Evolutionary conservation across 2,888 invertebrate genomes (phyloP).

Genomic region (Drepanosiphum platanoidis): DNA sequence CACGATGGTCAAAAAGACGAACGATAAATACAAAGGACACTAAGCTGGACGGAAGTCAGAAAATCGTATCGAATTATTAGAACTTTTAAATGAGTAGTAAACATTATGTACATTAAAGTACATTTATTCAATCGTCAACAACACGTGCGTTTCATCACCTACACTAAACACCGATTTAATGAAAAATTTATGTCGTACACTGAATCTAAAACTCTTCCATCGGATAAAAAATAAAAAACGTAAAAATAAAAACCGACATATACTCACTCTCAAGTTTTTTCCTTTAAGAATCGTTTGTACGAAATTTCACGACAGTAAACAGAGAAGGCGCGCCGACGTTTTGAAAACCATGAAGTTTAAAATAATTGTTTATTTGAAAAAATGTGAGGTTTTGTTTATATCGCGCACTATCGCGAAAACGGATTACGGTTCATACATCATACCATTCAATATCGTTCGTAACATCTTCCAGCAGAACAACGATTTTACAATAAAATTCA

Average conservation of each 20-base stretch:
- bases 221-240: too few relatives aligned
- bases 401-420: background rate
- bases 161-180: background rate
- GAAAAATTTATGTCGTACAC: too few relatives aligned
- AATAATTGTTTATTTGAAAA: background rate
- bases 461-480: background rate
- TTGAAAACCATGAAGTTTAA: background rate
- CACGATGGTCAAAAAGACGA: too few relatives aligned
- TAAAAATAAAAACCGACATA: background rate
- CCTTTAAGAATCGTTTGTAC: background rate
- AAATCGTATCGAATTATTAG: too few relatives aligned
- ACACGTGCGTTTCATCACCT: background rate
- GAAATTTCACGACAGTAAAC: background rate
- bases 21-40: too few relatives aligned
- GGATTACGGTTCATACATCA: background rate
- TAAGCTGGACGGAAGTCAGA: too few relatives aligned
- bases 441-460: background rate
- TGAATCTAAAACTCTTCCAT: too few relatives aligned
- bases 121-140: background rate
- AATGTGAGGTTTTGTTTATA: conserved; percentile 19
- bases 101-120: too few relatives aligned
- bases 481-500: too few relatives aligned
- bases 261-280: background rate
- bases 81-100: too few relatives aligned
- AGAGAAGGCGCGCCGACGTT: background rate